These are phyloP conservation scores for Spialia ferax DNA, from an alignment of 2,888 invertebrate genomes.

Conservation along the genomic window DNA sequence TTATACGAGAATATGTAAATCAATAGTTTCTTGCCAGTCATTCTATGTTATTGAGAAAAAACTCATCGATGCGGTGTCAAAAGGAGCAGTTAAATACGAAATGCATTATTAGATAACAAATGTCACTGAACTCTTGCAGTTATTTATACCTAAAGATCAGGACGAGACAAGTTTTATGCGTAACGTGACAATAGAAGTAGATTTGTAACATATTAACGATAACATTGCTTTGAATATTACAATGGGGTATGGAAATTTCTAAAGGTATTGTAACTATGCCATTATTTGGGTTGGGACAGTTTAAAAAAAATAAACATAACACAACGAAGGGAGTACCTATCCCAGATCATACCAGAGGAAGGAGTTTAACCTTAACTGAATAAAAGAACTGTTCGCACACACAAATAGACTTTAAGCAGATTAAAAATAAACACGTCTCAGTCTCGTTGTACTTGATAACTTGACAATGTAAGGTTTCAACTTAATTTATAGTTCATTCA, in stretches of 20 bases:
- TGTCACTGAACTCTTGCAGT: no score
- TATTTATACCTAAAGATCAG: no score
- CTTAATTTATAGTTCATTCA: conserved; percentile 6
- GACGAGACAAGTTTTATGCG: no score
- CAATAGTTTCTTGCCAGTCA: neutral
- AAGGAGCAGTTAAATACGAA: neutral
- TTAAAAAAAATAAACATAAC: no score
- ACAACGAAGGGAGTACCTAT: no score
- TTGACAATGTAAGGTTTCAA: conserved; percentile 5
- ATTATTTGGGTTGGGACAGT: neutral
- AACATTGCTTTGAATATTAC: no score
- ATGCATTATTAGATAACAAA: neutral
- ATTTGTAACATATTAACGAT: no score
- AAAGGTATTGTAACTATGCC: no score
- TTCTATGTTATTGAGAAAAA: neutral
- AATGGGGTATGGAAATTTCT: no score
- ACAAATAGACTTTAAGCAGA: neutral
- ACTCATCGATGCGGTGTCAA: neutral
- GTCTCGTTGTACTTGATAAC: neutral
- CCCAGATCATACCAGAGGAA: no score
- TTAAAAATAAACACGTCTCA: neutral
- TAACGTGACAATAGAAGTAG: no score
- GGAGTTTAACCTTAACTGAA: no score
- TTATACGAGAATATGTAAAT: neutral
- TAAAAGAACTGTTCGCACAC: neutral